Conservation (phyloP, 30 jellyfish, hydroid and myxozoan genomes). For the Turritopsis rubra region DNA sequence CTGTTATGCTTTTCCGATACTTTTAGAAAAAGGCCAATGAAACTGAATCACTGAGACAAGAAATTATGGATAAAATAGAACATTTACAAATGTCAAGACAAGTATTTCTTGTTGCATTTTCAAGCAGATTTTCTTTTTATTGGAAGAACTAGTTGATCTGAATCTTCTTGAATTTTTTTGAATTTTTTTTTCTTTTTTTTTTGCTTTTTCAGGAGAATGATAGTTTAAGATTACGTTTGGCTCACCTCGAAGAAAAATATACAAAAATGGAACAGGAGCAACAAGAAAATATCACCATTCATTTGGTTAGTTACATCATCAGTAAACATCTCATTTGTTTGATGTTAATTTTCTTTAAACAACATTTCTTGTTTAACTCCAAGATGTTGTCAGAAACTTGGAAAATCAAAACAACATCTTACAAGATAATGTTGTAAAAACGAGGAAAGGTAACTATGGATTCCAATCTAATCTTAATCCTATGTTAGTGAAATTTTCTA, state of each 20-base stretch:
- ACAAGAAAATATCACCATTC: slow-evolving; percentile 12
- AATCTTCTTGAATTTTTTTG: too few relatives aligned
- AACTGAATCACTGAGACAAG: slow-evolving; percentile 39
- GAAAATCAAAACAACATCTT: neutral
- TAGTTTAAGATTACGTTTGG: slow-evolving; percentile 36
- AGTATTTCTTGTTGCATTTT: slow-evolving; percentile 10
- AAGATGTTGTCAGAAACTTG: neutral
- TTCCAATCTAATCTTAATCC: too few relatives aligned
- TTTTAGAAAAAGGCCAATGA: slow-evolving; percentile 49
- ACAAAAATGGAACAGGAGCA: slow-evolving; percentile 45
- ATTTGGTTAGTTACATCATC: neutral
- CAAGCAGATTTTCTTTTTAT: too few relatives aligned
- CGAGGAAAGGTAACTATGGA: neutral
- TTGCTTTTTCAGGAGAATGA: slow-evolving; percentile 41
- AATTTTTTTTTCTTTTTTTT: slow-evolving; percentile 5
- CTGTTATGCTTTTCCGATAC: neutral
- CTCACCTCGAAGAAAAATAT: slow-evolving; percentile 56
- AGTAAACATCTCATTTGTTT: neutral
- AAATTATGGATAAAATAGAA: slow-evolving; percentile 37
- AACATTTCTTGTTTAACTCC: neutral
- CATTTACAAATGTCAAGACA: slow-evolving; percentile 33
- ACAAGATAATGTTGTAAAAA: neutral
- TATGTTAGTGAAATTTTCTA: too few relatives aligned
- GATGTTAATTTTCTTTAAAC: neutral
- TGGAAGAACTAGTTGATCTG: too few relatives aligned